Conservation (phyloP, 2,797 vertebrate species). For the Intellagama lesueurii region DNA sequence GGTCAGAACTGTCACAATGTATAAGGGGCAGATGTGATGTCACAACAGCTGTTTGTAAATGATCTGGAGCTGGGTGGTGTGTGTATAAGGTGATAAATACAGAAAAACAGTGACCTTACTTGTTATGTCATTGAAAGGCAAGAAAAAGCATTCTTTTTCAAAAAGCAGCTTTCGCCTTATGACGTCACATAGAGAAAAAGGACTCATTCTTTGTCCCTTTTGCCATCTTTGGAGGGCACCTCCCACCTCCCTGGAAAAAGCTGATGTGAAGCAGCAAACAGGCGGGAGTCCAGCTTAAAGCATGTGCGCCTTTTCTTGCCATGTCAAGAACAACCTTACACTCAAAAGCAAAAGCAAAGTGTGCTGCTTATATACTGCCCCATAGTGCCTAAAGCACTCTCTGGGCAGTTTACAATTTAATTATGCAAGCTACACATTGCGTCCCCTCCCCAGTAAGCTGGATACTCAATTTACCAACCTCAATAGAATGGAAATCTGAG, state of each 20-base stretch:
- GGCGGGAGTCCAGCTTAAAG: background rate
- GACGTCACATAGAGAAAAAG: background rate
- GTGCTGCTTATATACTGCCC: background rate
- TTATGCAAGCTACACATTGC: no score
- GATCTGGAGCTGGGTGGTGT: no score
- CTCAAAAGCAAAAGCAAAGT: no score
- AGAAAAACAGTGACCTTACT: no score
- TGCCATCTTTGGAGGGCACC: background rate
- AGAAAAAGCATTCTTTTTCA: background rate
- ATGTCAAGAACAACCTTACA: background rate
- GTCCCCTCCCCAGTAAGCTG: no score
- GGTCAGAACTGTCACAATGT: background rate
- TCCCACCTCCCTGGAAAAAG: background rate
- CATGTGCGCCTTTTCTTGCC: background rate
- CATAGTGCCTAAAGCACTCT: no score
- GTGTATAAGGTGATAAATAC: no score
- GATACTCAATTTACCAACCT: no score
- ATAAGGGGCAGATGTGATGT: background rate
- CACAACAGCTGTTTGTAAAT: conserved; percentile 7
- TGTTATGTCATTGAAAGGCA: background rate
- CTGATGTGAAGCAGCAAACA: background rate
- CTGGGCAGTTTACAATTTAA: no score
- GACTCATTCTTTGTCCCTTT: background rate
- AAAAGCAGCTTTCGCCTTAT: background rate
- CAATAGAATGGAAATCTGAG: no score